These are phyloP conservation scores for Microhierax caerulescens DNA, from an alignment of 2,797 vertebrate genomes.

Conservation along the genomic window DNA sequence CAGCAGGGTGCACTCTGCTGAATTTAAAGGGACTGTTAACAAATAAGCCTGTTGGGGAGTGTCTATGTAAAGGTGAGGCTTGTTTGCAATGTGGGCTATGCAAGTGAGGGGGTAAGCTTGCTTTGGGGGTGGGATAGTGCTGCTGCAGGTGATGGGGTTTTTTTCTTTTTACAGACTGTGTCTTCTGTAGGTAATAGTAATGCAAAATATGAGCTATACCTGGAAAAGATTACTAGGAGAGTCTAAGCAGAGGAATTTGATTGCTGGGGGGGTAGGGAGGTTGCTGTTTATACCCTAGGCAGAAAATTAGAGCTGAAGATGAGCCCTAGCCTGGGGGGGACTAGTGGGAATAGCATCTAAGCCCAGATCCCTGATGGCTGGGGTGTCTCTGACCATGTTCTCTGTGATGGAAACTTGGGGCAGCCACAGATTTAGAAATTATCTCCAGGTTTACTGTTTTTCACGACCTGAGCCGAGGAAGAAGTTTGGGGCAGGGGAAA, in stretches of 20 bases:
- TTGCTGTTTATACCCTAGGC: not conserved
- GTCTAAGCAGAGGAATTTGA: not conserved
- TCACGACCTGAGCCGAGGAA: accelerated
- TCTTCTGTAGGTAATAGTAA: not conserved
- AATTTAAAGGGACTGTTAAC: not conserved
- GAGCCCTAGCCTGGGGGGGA: accelerated
- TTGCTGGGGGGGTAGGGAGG: not conserved
- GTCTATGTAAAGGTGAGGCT: not conserved
- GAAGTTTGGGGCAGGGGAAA: accelerated
- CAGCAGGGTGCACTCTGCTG: not conserved
- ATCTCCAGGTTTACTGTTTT: not conserved
- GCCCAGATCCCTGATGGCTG: not conserved
- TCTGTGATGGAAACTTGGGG: not conserved
- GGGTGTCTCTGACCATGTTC: accelerated
- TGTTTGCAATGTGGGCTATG: accelerated
- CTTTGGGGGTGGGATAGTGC: not conserved
- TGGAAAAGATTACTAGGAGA: not conserved
- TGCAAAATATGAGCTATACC: accelerated
- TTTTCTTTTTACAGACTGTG: accelerated
- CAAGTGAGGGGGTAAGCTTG: not conserved
- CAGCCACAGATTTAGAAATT: not conserved
- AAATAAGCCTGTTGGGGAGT: not conserved
- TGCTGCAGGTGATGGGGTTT: accelerated
- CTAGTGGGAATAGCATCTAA: not conserved
- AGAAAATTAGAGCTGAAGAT: not conserved